phyloP scores from a whole-genome alignment of 2,113 vertebrate species.

The Progne subis region DNA sequence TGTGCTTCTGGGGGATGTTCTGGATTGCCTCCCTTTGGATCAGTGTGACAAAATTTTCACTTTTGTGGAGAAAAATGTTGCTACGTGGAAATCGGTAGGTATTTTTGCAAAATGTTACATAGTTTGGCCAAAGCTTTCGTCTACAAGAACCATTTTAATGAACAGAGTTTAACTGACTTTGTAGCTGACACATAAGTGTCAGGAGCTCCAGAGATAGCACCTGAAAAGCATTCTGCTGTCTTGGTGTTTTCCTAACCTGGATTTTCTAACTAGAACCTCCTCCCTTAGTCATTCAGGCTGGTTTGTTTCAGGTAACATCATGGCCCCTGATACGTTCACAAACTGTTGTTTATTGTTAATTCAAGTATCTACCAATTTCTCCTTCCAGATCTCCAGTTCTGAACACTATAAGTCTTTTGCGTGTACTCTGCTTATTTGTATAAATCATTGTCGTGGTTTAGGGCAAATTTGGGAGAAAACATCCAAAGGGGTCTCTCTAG shows the following conservation, averaged over 20 bases:
- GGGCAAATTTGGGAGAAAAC: background rate
- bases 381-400: background rate
- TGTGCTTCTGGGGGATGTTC: conserved; percentile 91
- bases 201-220: background rate
- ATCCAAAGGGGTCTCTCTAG: background rate
- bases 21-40: conserved; percentile 96
- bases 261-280: background rate
- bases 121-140: background rate
- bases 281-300: background rate
- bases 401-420: background rate
- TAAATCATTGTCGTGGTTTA: background rate
- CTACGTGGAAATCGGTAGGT: conserved; percentile 96
- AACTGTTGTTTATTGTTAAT: background rate
- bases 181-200: background rate
- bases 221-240: background rate
- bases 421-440: background rate
- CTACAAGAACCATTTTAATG: background rate
- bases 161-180: background rate
- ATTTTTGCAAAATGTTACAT: background rate
- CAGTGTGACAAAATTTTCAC: conserved; percentile 96
- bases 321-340: background rate
- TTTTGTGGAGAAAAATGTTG: conserved; percentile 97
- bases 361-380: background rate
- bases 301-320: background rate
- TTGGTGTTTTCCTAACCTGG: background rate